Base-by-base conservation (phyloP, 2,888 invertebrate genomes). In the Ophion slaviceki region DNA sequence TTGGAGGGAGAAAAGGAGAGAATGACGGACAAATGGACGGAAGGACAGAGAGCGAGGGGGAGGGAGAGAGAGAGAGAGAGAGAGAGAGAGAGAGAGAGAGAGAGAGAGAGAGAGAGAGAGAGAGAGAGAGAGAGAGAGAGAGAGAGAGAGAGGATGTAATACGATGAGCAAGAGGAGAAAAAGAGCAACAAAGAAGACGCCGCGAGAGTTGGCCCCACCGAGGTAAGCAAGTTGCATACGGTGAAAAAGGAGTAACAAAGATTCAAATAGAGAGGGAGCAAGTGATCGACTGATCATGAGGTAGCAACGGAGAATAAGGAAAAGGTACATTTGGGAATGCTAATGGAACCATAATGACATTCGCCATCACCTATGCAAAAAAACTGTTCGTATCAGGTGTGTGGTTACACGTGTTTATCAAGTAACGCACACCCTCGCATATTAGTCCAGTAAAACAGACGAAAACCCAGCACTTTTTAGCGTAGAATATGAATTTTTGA, bases 281-380 rank as follows among this genome's bases (percentile, higher is more conserved):
- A 53, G n/a, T 36, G 17, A 59, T 36, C 40, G 64, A 59, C 5
- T 7, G 57, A 40, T 14, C 24, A 47, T 47, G 53, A 78, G 53
- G 17, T 0, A 53, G 28, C 57, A n/a, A 32, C n/a, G 28, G 47
- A 28, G 32, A 17, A 10, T 47, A 28, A 24, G n/a, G 32, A 45
- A 61, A 70, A 57, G 47, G 68, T 20, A n/a, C 17, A 80, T 76
- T 82, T 80, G 71, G 80, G 72, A 70, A 82, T 76, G 71, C 17
- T 71, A 68, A 72, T 80, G 71, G 67, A 67, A 81, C 53, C 45
- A 47, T 76, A 66, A 85, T 20, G 70, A 32, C 66, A 64, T 67
- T 28, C 62, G 28, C 47, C 28, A 74, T 40, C 62, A 59, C 62
- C 40, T 32, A 70, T 47, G 32, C 77, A 68, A 28, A 40, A 32